Evolutionary conservation across 2,888 invertebrate genomes (phyloP).

Genomic region (Caenorhabditis imperialis): DNA sequence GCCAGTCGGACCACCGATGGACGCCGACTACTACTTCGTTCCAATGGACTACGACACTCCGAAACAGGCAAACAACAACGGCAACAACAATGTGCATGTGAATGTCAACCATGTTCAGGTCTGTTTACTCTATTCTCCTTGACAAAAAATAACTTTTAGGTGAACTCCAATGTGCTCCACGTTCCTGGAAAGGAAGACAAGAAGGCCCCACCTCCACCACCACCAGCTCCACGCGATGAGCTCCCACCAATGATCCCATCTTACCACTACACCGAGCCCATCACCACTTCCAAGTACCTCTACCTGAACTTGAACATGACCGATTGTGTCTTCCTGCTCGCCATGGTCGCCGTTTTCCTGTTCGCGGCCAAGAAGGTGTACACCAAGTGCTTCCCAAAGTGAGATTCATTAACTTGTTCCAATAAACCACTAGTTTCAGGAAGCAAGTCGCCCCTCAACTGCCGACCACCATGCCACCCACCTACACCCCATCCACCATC

Average conservation of each 20-base stretch:
- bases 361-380: constrained; percentile 35
- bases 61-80: constrained; percentile 38
- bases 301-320: constrained; percentile 40
- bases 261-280: constrained; percentile 19
- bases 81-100: constrained; percentile 46
- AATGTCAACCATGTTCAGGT: constrained; percentile 49
- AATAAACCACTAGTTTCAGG: not conserved
- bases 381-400: constrained; percentile 41
- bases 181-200: constrained; percentile 27
- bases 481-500: constrained; percentile 28
- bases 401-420: not conserved
- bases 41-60: constrained; percentile 5
- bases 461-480: constrained; percentile 35
- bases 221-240: not conserved
- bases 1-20: constrained; percentile 26
- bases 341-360: constrained; percentile 21
- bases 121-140: not conserved
- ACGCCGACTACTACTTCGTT: constrained; percentile 25
- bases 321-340: constrained; percentile 13
- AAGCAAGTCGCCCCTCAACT: constrained; percentile 19
- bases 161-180: constrained; percentile 35
- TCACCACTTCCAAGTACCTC: constrained; percentile 24
- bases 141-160: constrained; percentile 4
- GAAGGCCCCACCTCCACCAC: constrained; percentile 4
- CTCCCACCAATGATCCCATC: constrained; percentile 22